phyloP scores from a whole-genome alignment of 1,140 invertebrate genomes.

The Argopecten irradians region DNA sequence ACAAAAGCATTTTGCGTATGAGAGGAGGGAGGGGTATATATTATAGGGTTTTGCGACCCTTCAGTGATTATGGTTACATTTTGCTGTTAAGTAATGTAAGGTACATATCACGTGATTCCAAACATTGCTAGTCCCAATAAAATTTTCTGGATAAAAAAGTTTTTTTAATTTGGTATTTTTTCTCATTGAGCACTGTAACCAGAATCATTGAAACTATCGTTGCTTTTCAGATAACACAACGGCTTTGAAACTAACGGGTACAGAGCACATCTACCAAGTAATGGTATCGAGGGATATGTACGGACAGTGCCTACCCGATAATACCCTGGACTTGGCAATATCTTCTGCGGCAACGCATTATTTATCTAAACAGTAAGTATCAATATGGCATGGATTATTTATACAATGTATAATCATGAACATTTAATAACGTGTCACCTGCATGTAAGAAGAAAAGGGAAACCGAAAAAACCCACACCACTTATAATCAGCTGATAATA shows the following conservation, averaged over 20 bases:
- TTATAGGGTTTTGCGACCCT: too few species aligned
- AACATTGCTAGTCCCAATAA: neutral
- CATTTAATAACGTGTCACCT: too few species aligned
- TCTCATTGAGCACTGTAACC: too few species aligned
- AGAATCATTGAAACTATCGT: too few species aligned
- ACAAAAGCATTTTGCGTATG: neutral
- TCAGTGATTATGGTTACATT: too few species aligned
- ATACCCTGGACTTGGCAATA: neutral
- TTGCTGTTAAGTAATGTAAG: too few species aligned
- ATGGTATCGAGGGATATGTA: neutral
- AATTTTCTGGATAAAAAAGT: too few species aligned
- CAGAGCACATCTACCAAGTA: neutral
- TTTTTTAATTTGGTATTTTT: neutral
- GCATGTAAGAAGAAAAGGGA: too few species aligned
- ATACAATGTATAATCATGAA: too few species aligned
- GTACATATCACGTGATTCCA: too few species aligned
- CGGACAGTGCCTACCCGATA: neutral
- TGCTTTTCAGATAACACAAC: neutral
- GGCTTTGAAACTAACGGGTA: neutral
- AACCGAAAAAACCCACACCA: too few species aligned
- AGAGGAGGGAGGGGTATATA: neutral
- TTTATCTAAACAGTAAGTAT: neutral
- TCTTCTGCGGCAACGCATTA: neutral
- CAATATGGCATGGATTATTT: neutral
- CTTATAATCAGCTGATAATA: too few species aligned